Conservation (phyloP, 2,888 invertebrate genomes). For the Geotrupes spiniger region DNA sequence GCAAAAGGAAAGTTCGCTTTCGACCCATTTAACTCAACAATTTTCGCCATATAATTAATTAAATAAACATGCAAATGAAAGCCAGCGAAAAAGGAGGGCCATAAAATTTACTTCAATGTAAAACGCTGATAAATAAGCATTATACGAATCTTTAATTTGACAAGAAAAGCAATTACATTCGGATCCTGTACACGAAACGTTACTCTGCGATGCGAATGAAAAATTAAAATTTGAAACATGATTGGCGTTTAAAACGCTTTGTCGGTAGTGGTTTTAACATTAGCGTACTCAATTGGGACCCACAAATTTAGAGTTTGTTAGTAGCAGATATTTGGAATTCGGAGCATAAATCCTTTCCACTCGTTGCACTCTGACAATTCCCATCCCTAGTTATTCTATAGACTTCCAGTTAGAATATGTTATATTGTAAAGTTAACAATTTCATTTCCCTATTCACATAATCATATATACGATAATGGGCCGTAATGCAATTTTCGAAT, state of each 20-base stretch:
- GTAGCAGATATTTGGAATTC: constrained; percentile 42
- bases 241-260: constrained; percentile 14
- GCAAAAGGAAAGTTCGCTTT: no score
- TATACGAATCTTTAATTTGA: no score
- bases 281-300: constrained; percentile 33
- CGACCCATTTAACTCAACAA: no score
- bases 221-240: constrained; percentile 8
- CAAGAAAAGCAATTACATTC: no score
- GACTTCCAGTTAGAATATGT: constrained; percentile 32
- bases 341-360: constrained; percentile 43
- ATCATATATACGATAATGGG: neutral
- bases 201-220: neutral
- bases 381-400: constrained; percentile 28
- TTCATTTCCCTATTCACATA: neutral
- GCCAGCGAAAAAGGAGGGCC: no score
- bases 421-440: constrained; percentile 25
- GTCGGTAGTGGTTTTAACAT: constrained; percentile 27
- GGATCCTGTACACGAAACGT: no score
- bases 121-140: no score
- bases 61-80: no score
- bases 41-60: no score
- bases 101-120: no score
- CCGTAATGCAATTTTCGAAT: neutral
- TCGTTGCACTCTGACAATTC: constrained; percentile 36
- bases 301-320: constrained; percentile 44